phyloP scores from a whole-genome alignment of 2,888 invertebrate species.

The Cephalotes varians region DNA sequence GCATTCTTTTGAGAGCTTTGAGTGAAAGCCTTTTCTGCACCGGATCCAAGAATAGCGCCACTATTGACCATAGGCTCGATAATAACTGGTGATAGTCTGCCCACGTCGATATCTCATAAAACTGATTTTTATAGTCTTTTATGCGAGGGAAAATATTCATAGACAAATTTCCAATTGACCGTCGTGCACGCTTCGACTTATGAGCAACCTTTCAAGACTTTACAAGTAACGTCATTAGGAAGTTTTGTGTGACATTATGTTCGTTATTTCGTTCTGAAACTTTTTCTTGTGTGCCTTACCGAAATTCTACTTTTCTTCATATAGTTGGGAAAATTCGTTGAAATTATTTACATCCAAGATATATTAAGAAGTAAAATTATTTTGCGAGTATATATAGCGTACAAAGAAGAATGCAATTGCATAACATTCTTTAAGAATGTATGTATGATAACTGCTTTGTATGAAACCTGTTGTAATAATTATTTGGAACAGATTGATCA shows the following conservation, averaged over 20 bases:
- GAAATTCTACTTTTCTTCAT: neutral
- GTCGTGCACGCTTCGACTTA: conserved; percentile 8
- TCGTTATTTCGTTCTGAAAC: neutral
- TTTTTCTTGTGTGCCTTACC: neutral
- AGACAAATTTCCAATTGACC: conserved; percentile 55
- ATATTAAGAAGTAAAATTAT: neutral
- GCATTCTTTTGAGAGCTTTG: conserved; percentile 36
- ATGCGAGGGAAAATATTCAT: conserved; percentile 50
- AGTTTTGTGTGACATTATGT: conserved; percentile 34
- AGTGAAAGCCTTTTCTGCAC: conserved; percentile 50
- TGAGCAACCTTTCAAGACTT: conserved; percentile 39
- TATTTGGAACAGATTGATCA: neutral
- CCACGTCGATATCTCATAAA: conserved; percentile 39
- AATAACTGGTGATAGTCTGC: conserved; percentile 52
- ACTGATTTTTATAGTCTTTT: conserved; percentile 53
- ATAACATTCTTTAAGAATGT: neutral
- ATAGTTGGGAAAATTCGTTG: neutral
- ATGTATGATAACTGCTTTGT: neutral
- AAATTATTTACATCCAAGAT: neutral
- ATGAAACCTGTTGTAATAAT: neutral
- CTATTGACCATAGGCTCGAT: conserved; percentile 47
- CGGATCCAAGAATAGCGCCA: conserved; percentile 41
- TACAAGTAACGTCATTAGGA: conserved; percentile 7
- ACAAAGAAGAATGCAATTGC: neutral
- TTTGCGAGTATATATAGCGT: too few relatives aligned